Evolutionary conservation across 1,140 invertebrate genomes (phyloP).

Genomic region (Heliconius himera): DNA sequence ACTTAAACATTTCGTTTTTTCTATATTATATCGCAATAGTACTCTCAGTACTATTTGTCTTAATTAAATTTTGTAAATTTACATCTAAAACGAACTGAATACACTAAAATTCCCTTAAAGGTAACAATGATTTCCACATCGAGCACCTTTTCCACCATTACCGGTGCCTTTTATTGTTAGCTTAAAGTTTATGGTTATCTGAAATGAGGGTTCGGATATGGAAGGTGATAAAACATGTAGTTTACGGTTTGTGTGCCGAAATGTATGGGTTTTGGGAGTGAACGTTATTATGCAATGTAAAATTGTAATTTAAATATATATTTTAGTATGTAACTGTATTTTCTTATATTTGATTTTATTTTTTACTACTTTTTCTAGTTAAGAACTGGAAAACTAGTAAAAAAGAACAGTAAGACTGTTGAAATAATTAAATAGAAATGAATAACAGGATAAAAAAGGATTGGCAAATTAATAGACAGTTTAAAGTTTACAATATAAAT

Average conservation of each 20-base stretch:
- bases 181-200: slow-evolving; percentile 20
- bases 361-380: background rate
- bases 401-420: too few relatives aligned
- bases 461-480: too few relatives aligned
- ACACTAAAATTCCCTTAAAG: background rate
- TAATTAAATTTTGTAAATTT: background rate
- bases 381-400: too few relatives aligned
- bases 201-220: slow-evolving; percentile 13
- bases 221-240: slow-evolving; percentile 9
- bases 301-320: background rate
- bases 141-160: slow-evolving; percentile 9
- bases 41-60: background rate
- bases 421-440: too few relatives aligned
- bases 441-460: too few relatives aligned
- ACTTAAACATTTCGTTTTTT: too few relatives aligned
- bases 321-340: background rate
- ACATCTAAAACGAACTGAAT: slow-evolving; percentile 3
- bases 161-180: slow-evolving; percentile 13
- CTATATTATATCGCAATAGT: background rate
- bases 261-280: background rate
- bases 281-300: background rate
- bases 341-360: too few relatives aligned
- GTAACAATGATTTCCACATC: slow-evolving; percentile 1
- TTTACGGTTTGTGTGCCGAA: slow-evolving; percentile 1
- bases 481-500: too few relatives aligned